Evolutionary conservation across 2,113 vertebrate genomes (phyloP), one percentile per base, ranked within the genome.

Genomic region (Tapirus terrestris): DNA sequence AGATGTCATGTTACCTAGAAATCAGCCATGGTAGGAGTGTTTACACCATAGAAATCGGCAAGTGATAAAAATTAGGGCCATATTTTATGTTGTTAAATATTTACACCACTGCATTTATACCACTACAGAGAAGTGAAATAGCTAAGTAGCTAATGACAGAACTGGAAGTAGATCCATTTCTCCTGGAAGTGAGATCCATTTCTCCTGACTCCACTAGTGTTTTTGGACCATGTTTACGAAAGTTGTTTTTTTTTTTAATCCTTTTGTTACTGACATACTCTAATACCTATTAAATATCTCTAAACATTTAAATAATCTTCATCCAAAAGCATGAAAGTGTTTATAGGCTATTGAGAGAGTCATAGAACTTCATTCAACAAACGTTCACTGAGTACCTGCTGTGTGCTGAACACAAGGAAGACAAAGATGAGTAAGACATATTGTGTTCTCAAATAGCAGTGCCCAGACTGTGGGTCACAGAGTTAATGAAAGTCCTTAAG

Each of bases 271-370:
- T 43, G 23, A 20, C 48, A 53, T 94, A 79, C 31, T 65, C 51
- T 90, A 90, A 48, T 12, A 21, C 17, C 83, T 88, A 56, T n/a
- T 48, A 89, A 89, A 39, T 31, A 27, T 72, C 36, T 65, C 36
- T 43, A 56, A 79, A 56, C 58, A 16, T 80, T 67, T 67, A 36
- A 89, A 45, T 20, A 84, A 5, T 48, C 77, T 80, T 89, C 16
- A 92, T 18, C 21, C 51, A 25, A 81, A 93, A 94, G 48, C 18
- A 23, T 80, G 29, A 43, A 95, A 84, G 20, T 89, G 31, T 84
- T 89, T 84, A 83, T 33, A 88, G 82, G 56, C 29, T 80, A 84
- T 17, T 43, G 65, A 79, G 61, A 58, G 68, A 97, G 48, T 94
- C 36, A 67, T 4, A 79, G 68, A 77, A 58, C 60, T 72, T 43